phyloP scores from a whole-genome alignment of 2,113 vertebrate genomes.

The Acanthisitta chloris region DNA sequence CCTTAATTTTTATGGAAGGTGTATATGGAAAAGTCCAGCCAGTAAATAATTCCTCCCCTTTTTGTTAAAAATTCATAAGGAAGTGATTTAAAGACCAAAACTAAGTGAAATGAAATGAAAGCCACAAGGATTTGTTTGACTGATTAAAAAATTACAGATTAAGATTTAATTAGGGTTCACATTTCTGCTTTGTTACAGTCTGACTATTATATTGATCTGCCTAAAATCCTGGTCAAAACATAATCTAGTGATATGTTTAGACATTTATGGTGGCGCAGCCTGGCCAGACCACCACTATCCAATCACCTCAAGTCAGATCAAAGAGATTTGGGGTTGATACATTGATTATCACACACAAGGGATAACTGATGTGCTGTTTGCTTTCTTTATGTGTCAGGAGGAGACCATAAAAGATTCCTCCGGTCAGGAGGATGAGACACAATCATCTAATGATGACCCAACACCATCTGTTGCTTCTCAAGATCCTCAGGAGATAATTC shows the following conservation, averaged over 20 bases:
- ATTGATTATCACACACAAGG: neutral
- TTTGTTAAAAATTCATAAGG: neutral
- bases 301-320: neutral
- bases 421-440: constrained; percentile 82
- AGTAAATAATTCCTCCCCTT: neutral
- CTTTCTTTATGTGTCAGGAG: constrained; percentile 68
- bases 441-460: constrained; percentile 82
- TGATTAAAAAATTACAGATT: accelerated
- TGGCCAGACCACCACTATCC: neutral
- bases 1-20: neutral
- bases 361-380: neutral
- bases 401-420: constrained; percentile 84
- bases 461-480: constrained; percentile 81
- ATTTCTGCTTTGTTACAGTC: neutral
- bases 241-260: neutral
- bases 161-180: neutral
- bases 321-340: neutral
- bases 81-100: neutral
- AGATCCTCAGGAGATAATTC: constrained; percentile 86
- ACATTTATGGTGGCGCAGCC: neutral
- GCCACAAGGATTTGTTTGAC: neutral
- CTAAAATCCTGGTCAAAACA: neutral
- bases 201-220: neutral
- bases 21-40: too few relatives aligned
- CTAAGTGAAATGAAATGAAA: neutral